Base-by-base conservation (phyloP, 2,888 invertebrate species). In the Schizotus pectinicornis region DNA sequence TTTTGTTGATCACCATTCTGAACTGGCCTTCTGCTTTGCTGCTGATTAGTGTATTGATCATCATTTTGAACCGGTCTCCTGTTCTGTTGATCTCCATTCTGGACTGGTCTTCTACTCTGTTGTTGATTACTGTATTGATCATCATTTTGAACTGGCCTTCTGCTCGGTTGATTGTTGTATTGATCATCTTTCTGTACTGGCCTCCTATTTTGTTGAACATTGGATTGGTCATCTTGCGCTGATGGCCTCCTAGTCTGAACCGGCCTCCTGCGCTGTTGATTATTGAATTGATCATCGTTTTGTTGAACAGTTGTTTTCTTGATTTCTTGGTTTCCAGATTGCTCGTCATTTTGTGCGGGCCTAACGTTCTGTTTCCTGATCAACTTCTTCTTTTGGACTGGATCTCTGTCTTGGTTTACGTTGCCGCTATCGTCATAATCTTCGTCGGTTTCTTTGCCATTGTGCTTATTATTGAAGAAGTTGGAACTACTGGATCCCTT, bases 401-500 rank as follows among this genome's bases (percentile, higher is more conserved):
- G 67, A 61, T 80, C 80, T 9, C 75, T 65, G 56, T 81, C 76
- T 67, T 80, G 80, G 63, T 81, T 78, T 12, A 80, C 80, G 61
- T 82, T 83, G 31, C 77, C 78, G n/a, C 31, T 13, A 54, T 81
- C 79, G 51, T 80, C 78, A 56, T 84, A 81, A 54, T 84, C 83
- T 51, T 83, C 82, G 59, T 83, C 81, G 48, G 79, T 81, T 72
- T 86, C 85, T 65, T 85, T 84, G 6, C 86, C 85, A 36, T 82
- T 82, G 72, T 86, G 85, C 45, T 83, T 80, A 71, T 85, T 86
- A 67, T 88, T 88, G 79, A 88, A 90, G 81, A 90, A 90, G 77
- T 90, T 89, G 1, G 90, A 89, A 56, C 89, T 89, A 74, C 89
- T 89, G 14, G 89, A 88, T 38, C 86, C 86, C 67, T 87, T 86